Base-by-base conservation (phyloP, 2,113 vertebrate genomes). In the Pipa parva region DNA sequence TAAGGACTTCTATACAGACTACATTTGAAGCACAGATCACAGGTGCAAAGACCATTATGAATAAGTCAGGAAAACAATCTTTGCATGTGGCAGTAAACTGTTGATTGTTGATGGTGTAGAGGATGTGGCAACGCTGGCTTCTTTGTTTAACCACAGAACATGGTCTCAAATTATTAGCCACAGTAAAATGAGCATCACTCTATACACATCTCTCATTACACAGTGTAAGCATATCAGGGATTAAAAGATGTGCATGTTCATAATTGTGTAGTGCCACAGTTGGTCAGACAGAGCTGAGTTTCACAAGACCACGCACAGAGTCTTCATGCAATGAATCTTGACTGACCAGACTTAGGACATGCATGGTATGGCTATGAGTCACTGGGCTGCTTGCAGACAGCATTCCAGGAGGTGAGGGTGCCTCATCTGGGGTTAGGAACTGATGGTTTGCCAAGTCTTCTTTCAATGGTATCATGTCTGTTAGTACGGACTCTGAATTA, bases 271-370 rank as follows among this genome's bases (percentile, higher is more conserved):
- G 63, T 42, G 22, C 63, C 62, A 58, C 71, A 46, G 31, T 8
- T 36, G 78, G 63, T 97, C 91, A 99, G 79, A 99, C 95, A 0
- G 95, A 98, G 83, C 96, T 99, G 78, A 99, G 95, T 79, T 99
- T 99, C 33, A 99, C 94, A 10, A 99, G 80, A 72, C 96, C 95
- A 48, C 95, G 88, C 66, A 97, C 94, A 0, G 96, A 98, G 84
- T 97, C 96, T 80, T 97, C 95, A 42, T 98, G 96, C 75, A 98
- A 78, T 0, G 95, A 93, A 85, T 98, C 96, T 83, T 98, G 96
- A 85, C 92, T 95, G 75, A 91, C 94, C 8, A 92, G 91, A 73
- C 91, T 90, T 81, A 95, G 90, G 73, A 94, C 88, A 13, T 92
- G 94, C 86, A 88, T 73, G 5, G 92, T 91, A 79, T 92, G 93